Percentiles rank a stretch among this genome's conserved stretches.
Evolutionary conservation across 2,797 vertebrate species (phyloP).

Genomic region (Zenarchopterus dispar): DNA sequence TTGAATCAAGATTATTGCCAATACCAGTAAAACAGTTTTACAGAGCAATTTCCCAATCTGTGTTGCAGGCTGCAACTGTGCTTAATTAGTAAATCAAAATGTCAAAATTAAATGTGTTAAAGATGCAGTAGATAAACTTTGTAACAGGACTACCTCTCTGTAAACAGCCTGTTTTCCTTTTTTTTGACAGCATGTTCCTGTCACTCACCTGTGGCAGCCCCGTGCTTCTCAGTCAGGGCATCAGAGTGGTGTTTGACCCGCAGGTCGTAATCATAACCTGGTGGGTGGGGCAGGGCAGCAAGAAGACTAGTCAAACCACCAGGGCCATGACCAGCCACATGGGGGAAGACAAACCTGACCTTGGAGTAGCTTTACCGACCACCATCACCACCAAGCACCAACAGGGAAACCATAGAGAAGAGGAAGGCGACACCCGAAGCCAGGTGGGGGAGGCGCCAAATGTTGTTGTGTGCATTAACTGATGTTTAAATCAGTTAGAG

Average conservation of each 20-base stretch:
- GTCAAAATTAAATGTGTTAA: neutral
- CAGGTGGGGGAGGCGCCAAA: neutral
- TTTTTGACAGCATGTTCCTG: slow-evolving; percentile 7
- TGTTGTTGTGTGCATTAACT: slow-evolving; percentile 26
- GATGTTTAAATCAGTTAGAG: slow-evolving; percentile 43
- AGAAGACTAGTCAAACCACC: slow-evolving; percentile 82
- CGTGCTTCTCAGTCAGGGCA: slow-evolving; percentile 92
- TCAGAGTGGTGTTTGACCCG: slow-evolving; percentile 92
- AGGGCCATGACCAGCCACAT: slow-evolving; percentile 71
- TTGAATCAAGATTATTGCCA: neutral
- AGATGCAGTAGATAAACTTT: neutral
- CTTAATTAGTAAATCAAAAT: neutral
- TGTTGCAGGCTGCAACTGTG: slow-evolving; percentile 5
- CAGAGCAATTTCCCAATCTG: too few relatives aligned
- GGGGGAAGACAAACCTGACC: slow-evolving; percentile 72
- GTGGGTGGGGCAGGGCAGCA: slow-evolving; percentile 72
- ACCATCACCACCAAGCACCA: slow-evolving; percentile 71
- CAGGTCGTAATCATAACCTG: slow-evolving; percentile 94
- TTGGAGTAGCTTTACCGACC: slow-evolving; percentile 66
- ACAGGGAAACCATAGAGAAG: slow-evolving; percentile 17
- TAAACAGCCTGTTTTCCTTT: slow-evolving; percentile 4
- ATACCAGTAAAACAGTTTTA: too few relatives aligned
- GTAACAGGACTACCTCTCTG: neutral
- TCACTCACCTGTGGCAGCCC: slow-evolving; percentile 89
- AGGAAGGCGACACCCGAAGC: slow-evolving; percentile 16